Base-by-base conservation (phyloP, 2,113 vertebrate species). In the Paralichthys olivaceus region DNA sequence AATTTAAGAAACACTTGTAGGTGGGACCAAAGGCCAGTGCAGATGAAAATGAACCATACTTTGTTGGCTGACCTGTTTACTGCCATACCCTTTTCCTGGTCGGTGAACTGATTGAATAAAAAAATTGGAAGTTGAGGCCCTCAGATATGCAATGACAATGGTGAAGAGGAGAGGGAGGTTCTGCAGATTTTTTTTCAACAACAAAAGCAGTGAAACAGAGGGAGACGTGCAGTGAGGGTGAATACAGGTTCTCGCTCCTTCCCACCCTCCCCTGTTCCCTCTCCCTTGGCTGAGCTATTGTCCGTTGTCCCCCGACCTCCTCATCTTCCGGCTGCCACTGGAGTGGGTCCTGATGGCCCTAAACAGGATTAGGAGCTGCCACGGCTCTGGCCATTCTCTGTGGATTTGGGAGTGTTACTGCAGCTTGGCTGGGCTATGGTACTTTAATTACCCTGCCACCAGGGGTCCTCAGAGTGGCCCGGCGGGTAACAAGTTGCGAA, bases 401-500 rank as follows among this genome's bases (percentile, higher is more conserved):
- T 75, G 90, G 90, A 89, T 92, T 93, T 93, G 88, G 81, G 90
- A 90, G 84, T 75, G 91, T 93, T 89, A 91, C 92, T 89, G 90
- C 87, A 84, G 91, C 90, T 91, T 85, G 91, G 85, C 90, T 89
- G 88, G 28, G 80, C 93, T 84, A 89, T 86, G 86, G 89, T 84
- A 80, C 89, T 94, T 94, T 95, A 95, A 95, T 95, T 95, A 94
- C 92, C 92, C 90, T 59, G 65, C 93, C 94, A 94, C 91, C 92
- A 94, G 94, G 94, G 89, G 93, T 87, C 93, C 87, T 80, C 89
- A 84, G 76, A 87, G 76, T 22, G 9, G 83, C 87, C 89, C 67
- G 4, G 88, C 67, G 59, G 89, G 91, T 79, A 88, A 84, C 84
- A 85, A 78, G 69, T 71, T 28, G 63, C 65, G 70, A 59, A 87